Evolutionary conservation across 2,888 invertebrate species (phyloP), one percentile per base, ranked within the genome.

Genomic region (Lasioglossum pauxillum): DNA sequence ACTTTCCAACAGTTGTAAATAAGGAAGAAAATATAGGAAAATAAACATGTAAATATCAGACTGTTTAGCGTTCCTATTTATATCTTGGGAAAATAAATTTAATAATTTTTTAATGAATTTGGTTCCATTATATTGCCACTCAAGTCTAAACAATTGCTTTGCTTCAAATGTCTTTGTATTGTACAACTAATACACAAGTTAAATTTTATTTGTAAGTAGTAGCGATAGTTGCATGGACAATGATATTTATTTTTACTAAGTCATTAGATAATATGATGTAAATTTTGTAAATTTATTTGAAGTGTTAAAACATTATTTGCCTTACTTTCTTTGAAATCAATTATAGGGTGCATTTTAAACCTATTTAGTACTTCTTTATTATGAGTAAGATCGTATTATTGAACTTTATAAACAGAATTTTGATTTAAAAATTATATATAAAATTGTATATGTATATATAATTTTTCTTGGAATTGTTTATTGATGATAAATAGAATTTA

Each of bases 41-140:
- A 89, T 89, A 89, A 91, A 90, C 77, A 78, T 91, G 90, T 90
- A 91, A 87, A 90, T 90, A 90, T 44, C 73, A 75, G 8, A 83
- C 71, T 84, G 75, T 71, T 79, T 14, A 73, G 64, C 35, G 75
- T 80, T 81, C 31, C 57, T 86, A n/a, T 53, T 69, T 81, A 57
- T 60, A 78, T 44, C 19, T 35, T n/a, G 53, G 69, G 35, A 64
- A 53, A 69, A 87, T n/a, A 46, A 73, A 80, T 4, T 75, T 35
- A n/a, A 57, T 57, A 27, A 78, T 78, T 75, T 82, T 72, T 14
- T 16, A 73, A 69, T 35, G 23, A 69, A n/a, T n/a, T n/a, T 71
- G 46, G 35, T 35, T 49, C 10, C 19, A 31, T 35, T 49, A 31
- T 5, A 49, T 73, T 73, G 27, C 49, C 14, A 41, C 12, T n/a